Conservation (phyloP, 2,797 vertebrate genomes). For the Phrynocephalus guinanensis region DNA sequence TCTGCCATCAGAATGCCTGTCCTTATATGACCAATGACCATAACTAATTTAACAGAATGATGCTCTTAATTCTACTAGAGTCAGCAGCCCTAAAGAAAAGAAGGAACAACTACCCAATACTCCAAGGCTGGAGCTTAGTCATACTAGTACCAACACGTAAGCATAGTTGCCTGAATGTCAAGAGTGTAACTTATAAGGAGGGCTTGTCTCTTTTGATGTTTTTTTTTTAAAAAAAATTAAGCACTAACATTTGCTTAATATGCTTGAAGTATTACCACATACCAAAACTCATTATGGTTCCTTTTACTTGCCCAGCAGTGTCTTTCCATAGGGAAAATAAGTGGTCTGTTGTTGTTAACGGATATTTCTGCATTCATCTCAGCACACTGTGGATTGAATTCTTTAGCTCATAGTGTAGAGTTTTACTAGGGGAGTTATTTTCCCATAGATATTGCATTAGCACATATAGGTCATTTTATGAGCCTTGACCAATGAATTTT, state of each 20-base stretch:
- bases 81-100: neutral
- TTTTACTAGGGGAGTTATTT: neutral
- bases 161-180: neutral
- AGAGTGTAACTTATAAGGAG: neutral
- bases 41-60: constrained; percentile 1
- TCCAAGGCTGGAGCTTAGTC: neutral
- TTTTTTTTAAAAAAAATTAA: constrained; percentile 38
- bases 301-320: neutral
- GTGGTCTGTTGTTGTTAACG: neutral
- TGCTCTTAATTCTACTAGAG: neutral
- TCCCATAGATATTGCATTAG: neutral
- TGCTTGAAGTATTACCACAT: constrained; percentile 1
- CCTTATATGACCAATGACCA: neutral
- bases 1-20: neutral
- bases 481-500: constrained; percentile 11
- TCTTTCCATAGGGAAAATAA: neutral
- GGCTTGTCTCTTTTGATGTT: constrained; percentile 12
- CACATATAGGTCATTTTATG: neutral
- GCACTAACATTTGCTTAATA: constrained; percentile 7
- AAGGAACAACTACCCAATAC: neutral
- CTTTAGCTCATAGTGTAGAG: neutral
- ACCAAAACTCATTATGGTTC: neutral
- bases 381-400: neutral
- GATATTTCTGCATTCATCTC: neutral
- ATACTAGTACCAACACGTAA: neutral